Evolutionary conservation across 2,888 invertebrate species (phyloP).

Genomic region (Hypolimnas misippus): DNA sequence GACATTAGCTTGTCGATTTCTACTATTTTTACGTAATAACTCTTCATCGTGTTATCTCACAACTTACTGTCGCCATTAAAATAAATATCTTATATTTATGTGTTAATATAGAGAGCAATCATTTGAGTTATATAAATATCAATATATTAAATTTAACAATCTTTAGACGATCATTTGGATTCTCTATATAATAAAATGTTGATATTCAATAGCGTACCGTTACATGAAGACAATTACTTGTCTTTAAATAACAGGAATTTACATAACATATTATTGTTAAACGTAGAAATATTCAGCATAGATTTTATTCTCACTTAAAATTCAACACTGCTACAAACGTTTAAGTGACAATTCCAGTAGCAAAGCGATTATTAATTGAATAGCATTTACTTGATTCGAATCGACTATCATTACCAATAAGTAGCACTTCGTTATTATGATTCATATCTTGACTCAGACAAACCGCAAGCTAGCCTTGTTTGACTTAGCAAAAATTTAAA

Average conservation of each 20-base stretch:
- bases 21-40: conserved; percentile 3
- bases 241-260: too few species aligned
- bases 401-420: conserved; percentile 29
- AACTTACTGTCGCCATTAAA: neutral
- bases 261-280: too few species aligned
- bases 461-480: conserved; percentile 52
- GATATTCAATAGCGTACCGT: too few species aligned
- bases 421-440: conserved; percentile 50
- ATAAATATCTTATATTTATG: neutral
- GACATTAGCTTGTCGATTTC: too few species aligned
- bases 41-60: neutral
- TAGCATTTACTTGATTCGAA: neutral
- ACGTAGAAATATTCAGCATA: too few species aligned
- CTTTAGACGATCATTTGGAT: too few species aligned
- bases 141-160: too few species aligned
- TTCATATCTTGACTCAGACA: conserved; percentile 63
- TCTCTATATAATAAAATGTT: too few species aligned
- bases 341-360: neutral
- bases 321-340: neutral
- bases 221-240: too few species aligned
- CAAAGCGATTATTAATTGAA: neutral
- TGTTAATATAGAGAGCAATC: neutral
- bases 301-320: too few species aligned
- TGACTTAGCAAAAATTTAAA: conserved; percentile 20
- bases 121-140: too few species aligned